phyloP scores from a whole-genome alignment of 2,113 vertebrate genomes.

The Marmota monax region DNA sequence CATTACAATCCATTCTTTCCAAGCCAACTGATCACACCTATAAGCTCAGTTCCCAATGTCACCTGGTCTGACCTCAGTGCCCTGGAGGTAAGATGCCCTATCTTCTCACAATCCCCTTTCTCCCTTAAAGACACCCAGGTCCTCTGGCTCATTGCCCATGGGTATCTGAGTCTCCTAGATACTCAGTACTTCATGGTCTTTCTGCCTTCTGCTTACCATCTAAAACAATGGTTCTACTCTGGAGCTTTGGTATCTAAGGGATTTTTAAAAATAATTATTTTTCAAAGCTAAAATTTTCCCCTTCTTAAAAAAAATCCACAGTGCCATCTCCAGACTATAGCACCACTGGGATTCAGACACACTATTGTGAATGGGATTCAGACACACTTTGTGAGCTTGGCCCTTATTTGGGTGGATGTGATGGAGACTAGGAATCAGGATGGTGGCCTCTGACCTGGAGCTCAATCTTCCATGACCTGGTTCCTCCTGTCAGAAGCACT shows the following conservation, averaged over 20 bases:
- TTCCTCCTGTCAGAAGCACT: background rate
- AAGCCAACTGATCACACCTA: constrained; percentile 86
- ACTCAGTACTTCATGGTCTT: background rate
- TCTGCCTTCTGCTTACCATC: background rate
- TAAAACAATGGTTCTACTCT: background rate
- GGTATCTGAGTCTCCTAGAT: background rate
- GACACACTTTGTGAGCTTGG: background rate
- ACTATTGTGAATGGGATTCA: background rate
- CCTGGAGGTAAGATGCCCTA: constrained; percentile 87
- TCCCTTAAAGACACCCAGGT: background rate
- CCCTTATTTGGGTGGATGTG: background rate
- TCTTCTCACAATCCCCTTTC: background rate
- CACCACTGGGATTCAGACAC: background rate
- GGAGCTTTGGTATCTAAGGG: background rate
- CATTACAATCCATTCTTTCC: constrained; percentile 94
- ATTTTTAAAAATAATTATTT: background rate
- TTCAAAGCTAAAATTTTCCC: background rate
- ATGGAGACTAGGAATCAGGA: too few species aligned
- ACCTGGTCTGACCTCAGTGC: constrained; percentile 92
- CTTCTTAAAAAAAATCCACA: background rate
- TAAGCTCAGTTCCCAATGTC: constrained; percentile 88
- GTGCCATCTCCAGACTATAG: background rate
- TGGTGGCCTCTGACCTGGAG: background rate
- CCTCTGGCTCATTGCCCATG: background rate
- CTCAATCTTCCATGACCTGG: background rate